These are phyloP conservation scores for Doryteuthis pealeii DNA, from an alignment of 1,140 invertebrate species.

Conservation along the genomic window DNA sequence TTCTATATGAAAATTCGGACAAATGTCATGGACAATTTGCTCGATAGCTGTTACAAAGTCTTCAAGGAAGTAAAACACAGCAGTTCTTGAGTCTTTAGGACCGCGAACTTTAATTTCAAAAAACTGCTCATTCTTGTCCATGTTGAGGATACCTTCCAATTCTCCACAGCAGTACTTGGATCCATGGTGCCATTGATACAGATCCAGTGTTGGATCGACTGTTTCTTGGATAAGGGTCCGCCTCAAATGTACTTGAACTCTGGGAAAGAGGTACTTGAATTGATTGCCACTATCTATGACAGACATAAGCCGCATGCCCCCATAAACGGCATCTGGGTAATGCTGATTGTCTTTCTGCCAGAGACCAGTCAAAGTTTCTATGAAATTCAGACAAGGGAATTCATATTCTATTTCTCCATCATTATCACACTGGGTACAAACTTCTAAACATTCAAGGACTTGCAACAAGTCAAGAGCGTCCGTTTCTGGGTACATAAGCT, in stretches of 20 bases:
- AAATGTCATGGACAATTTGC: conserved; percentile 68
- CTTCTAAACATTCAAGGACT: conserved; percentile 66
- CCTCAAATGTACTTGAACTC: conserved; percentile 74
- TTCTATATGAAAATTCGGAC: conserved; percentile 71
- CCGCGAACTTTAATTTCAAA: conserved; percentile 75
- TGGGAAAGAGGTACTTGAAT: conserved; percentile 70
- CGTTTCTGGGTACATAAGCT: conserved; percentile 73
- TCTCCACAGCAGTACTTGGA: conserved; percentile 76
- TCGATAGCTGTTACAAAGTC: conserved; percentile 74
- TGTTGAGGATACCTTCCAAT: conserved; percentile 73
- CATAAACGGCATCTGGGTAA: conserved; percentile 68
- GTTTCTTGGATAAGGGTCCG: conserved; percentile 65
- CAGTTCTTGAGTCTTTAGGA: conserved; percentile 57
- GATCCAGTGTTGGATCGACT: conserved; percentile 65
- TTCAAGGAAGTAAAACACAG: conserved; percentile 73
- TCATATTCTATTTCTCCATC: conserved; percentile 77
- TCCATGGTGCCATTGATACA: conserved; percentile 80
- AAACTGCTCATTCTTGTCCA: conserved; percentile 62
- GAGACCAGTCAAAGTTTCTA: conserved; percentile 72
- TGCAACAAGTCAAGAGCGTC: conserved; percentile 62
- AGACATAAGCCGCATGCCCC: conserved; percentile 68
- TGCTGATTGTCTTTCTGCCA: conserved; percentile 71
- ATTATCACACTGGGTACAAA: conserved; percentile 76
- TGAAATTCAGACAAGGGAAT: conserved; percentile 78
- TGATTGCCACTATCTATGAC: conserved; percentile 66